phyloP scores from a whole-genome alignment of 2,797 vertebrate genomes.

The Danio kyathit region DNA sequence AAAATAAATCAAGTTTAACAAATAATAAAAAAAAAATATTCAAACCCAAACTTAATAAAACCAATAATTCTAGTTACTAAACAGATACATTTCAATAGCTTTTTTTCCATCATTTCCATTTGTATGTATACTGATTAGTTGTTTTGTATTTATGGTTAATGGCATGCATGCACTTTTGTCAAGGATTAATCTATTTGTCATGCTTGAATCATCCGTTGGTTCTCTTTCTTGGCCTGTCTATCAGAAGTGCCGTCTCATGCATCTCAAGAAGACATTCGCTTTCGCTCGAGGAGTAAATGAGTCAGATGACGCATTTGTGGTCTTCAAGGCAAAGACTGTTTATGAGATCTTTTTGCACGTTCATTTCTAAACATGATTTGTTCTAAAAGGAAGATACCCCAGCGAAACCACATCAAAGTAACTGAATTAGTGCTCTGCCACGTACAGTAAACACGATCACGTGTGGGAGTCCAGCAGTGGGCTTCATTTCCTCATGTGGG shows the following conservation, averaged over 20 bases:
- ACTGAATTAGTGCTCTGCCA: background rate
- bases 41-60: no score
- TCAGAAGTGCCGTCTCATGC: conserved; percentile 1
- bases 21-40: no score
- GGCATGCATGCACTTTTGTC: background rate
- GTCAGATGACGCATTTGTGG: conserved; percentile 3
- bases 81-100: no score
- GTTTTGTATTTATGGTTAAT: background rate
- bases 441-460: background rate
- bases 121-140: background rate
- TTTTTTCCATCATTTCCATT: no score
- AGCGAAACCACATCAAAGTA: conserved; percentile 2
- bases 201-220: background rate
- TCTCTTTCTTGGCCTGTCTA: background rate
- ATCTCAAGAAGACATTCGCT: background rate
- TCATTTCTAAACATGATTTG: conserved; percentile 5
- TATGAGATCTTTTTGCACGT: background rate
- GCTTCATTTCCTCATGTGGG: conserved; percentile 26
- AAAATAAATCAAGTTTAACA: no score
- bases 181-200: background rate
- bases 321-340: background rate
- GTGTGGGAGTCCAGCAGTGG: background rate
- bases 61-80: no score
- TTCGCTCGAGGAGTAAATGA: background rate
- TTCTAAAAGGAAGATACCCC: background rate